These are phyloP conservation scores for Eriocheir sinensis DNA, from an alignment of 1,140 invertebrate species.

Conservation along the genomic window DNA sequence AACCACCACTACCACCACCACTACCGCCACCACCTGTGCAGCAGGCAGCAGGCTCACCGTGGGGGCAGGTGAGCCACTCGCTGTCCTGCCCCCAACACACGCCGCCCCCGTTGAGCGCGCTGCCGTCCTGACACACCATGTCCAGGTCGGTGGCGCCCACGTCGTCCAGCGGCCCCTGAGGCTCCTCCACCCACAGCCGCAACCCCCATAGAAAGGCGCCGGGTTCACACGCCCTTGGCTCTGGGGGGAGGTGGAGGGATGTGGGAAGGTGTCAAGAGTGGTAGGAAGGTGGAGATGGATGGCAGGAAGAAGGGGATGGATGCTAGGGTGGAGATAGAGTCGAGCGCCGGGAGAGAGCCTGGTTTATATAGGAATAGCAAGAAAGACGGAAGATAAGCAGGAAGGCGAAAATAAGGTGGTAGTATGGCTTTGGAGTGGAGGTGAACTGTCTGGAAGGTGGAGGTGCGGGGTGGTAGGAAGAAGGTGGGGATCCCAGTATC, in stretches of 20 bases:
- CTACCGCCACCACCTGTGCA: too few relatives aligned
- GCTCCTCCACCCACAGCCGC: slow-evolving; percentile 9
- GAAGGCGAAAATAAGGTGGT: too few relatives aligned
- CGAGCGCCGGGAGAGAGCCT: too few relatives aligned
- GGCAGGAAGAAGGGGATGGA: background rate
- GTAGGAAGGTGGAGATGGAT: too few relatives aligned
- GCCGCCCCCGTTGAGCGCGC: background rate
- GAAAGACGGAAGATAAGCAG: too few relatives aligned
- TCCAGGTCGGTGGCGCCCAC: background rate
- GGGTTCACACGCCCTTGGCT: background rate
- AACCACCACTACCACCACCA: too few relatives aligned
- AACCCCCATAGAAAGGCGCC: background rate
- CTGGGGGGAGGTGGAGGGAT: background rate
- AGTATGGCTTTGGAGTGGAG: too few relatives aligned
- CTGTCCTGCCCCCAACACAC: background rate
- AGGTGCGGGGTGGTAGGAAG: too few relatives aligned
- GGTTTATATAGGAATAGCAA: too few relatives aligned
- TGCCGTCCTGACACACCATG: background rate
- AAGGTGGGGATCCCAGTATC: too few relatives aligned
- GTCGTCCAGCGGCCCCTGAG: slow-evolving; percentile 3
- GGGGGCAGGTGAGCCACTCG: background rate
- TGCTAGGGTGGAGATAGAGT: too few relatives aligned
- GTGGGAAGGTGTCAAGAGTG: background rate
- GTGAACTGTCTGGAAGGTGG: too few relatives aligned
- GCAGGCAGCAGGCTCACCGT: background rate